Base-by-base conservation (phyloP, 2,888 invertebrate genomes). In the Eristalis intricaria region DNA sequence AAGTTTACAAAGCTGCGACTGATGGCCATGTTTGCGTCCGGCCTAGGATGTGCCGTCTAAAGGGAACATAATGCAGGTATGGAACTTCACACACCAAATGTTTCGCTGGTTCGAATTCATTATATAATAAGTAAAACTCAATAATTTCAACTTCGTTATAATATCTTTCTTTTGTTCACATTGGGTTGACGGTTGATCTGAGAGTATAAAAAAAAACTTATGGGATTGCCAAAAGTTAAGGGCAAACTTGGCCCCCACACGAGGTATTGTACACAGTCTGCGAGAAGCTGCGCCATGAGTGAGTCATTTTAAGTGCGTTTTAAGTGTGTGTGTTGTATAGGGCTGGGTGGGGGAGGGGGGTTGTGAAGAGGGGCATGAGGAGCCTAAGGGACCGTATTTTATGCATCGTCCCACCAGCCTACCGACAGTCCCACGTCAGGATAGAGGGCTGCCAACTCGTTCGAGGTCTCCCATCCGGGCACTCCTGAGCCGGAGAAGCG, bases 401-500 rank as follows among this genome's bases (percentile, higher is more conserved):
- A 87, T 87, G 83, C 87, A 87, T 75, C 40, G 71, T 69, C 71
- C 76, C 82, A 19, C 23, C 11, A 23, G 60, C 66, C n/a, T 1
- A 7, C 32, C 26, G 26, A 11, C 22, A 64, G 61, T 58, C 60
- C 22, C 11, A 61, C 58, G 4, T 69, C 26, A 75, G 79, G 77
- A 83, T 83, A 68, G n/a, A 50, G 87, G 71, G 50, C 87, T 50
- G 87, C 87, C 66, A 83, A 79, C 79, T 79, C 79, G 90, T 91
- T 92, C 75, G 92, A 92, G 56, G 92, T 91, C 91, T 97, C 97
- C 15, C 96, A 95, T 69, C 96, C 96, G 35, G 96, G 95, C 43
- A 96, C 95, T 61, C 95, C 95, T 71, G 95, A 95, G 65, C 95
- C 94, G 78, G 95, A 95, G 93, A 95, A 96, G 82, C 95, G 94